Base-by-base conservation (phyloP, 2,797 vertebrate species). In the Tadarida brasiliensis region DNA sequence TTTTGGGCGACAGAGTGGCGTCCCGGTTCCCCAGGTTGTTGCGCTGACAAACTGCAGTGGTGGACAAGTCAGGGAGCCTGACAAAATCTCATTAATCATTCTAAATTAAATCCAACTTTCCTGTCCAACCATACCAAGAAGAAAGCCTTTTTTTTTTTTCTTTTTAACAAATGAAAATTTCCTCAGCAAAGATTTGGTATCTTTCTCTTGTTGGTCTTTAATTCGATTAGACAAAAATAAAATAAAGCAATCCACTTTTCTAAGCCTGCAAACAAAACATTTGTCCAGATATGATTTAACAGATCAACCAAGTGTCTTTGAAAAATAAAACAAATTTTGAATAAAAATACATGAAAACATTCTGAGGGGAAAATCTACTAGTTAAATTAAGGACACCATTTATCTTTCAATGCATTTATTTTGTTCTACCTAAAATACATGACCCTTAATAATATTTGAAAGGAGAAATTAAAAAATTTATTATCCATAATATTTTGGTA, bases 31-130 rank as follows among this genome's bases (percentile, higher is more conserved):
- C 98, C 98, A 98, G 98, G 98, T 99, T 98, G 98, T 98, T 98
- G 98, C 97, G 97, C 98, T 99, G 99, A 99, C 99, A 99, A 99
- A 99, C 99, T 99, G 99, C 99, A 99, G 99, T 84, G 98, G 98
- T 98, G 98, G 98, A 96, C 96, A 98, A 98, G 98, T 98, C 98
- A 98, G 98, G 98, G 99, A 99, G 99, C 98, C 98, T 98, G 98
- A 98, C 98, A 98, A 98, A 98, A 98, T 98, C 98, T 98, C 99
- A 99, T 99, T 99, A 99, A 99, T 99, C 99, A 99, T 98, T 98
- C 98, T 98, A 99, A 99, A 99, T 99, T 99, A 99, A 99, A 99
- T 98, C 98, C 98, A 99, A 99, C 98, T 98, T 98, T 98, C 98
- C 96, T 98, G 98, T 98, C 98, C 86, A 97, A 97, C 97, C 91